Evolutionary conservation across 2,797 vertebrate genomes (phyloP).

Genomic region (Garrulus glandarius): DNA sequence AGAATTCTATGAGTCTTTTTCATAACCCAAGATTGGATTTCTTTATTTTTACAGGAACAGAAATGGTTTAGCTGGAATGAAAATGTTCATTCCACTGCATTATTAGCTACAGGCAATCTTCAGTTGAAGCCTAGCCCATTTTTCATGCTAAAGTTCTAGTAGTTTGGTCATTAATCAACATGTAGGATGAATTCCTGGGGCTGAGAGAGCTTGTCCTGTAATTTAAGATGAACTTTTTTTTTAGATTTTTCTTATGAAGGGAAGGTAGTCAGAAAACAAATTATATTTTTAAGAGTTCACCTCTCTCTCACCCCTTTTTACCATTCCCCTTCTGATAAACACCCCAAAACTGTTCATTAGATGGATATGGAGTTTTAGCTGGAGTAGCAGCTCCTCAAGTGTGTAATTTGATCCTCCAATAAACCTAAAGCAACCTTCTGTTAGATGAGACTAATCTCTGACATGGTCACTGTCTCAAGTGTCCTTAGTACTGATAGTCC

Average conservation of each 20-base stretch:
- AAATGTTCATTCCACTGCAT: slow-evolving; percentile 37
- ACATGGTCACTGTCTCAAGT: background rate
- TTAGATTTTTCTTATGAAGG: background rate
- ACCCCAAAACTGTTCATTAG: background rate
- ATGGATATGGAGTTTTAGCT: background rate
- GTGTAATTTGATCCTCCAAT: background rate
- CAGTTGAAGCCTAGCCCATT: slow-evolving; percentile 33
- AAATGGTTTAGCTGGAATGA: slow-evolving; percentile 53
- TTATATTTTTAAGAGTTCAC: slow-evolving; percentile 10
- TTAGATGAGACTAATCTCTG: background rate
- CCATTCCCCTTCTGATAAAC: background rate
- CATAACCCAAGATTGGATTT: slow-evolving; percentile 13
- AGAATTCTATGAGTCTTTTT: background rate
- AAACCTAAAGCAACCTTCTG: background rate
- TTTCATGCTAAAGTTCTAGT: slow-evolving; percentile 38
- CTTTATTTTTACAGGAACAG: slow-evolving; percentile 50
- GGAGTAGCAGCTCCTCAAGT: background rate
- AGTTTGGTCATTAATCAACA: slow-evolving; percentile 44
- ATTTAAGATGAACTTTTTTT: background rate
- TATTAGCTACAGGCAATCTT: slow-evolving; percentile 37
- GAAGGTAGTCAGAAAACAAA: slow-evolving; percentile 27
- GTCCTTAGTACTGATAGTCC: background rate
- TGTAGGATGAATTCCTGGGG: background rate
- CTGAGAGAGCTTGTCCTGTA: slow-evolving; percentile 28
- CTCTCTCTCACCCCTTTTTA: background rate